Percentiles rank a stretch among this genome's conserved stretches.
Evolutionary conservation across 2,888 invertebrate genomes (phyloP).

Genomic region (Andrena minutula): DNA sequence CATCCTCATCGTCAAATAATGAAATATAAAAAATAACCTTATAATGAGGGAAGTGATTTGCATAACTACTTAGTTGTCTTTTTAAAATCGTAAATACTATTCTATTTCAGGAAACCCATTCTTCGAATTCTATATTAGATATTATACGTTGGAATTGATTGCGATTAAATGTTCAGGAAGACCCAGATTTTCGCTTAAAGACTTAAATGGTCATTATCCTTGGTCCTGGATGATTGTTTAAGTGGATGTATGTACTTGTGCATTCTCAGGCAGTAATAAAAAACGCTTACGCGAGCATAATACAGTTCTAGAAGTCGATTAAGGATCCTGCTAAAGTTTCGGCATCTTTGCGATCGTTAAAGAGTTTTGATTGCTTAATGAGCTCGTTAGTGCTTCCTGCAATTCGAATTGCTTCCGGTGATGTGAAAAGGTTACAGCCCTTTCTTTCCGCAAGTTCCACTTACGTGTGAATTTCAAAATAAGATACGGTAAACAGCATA

Average conservation of each 20-base stretch:
- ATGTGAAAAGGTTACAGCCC: slow-evolving; percentile 26
- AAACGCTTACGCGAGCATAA: slow-evolving; percentile 19
- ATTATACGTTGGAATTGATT: too few relatives aligned
- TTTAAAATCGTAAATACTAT: too few relatives aligned
- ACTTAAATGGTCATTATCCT: too few relatives aligned
- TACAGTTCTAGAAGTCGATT: slow-evolving; percentile 49
- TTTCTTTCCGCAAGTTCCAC: slow-evolving; percentile 13
- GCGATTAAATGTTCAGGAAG: too few relatives aligned
- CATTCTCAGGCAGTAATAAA: slow-evolving; percentile 14
- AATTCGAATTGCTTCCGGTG: slow-evolving; percentile 39
- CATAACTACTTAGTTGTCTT: too few relatives aligned
- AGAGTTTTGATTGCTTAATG: slow-evolving; percentile 61
- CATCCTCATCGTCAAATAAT: too few relatives aligned
- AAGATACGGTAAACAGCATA: neutral
- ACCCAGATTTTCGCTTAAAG: too few relatives aligned
- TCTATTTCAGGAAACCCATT: too few relatives aligned
- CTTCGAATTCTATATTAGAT: too few relatives aligned
- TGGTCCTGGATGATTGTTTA: neutral
- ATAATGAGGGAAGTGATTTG: too few relatives aligned
- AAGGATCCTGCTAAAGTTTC: slow-evolving; percentile 44
- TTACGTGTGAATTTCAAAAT: neutral
- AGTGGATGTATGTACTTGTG: slow-evolving; percentile 9
- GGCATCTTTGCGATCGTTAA: slow-evolving; percentile 49
- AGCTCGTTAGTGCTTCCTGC: slow-evolving; percentile 58
- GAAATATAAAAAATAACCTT: too few relatives aligned